A percentile compares a stretch with the other conserved stretches of the same genome.
These are phyloP conservation scores for Napeogenes sylphis DNA, from an alignment of 2,888 invertebrate genomes.

Conservation along the genomic window DNA sequence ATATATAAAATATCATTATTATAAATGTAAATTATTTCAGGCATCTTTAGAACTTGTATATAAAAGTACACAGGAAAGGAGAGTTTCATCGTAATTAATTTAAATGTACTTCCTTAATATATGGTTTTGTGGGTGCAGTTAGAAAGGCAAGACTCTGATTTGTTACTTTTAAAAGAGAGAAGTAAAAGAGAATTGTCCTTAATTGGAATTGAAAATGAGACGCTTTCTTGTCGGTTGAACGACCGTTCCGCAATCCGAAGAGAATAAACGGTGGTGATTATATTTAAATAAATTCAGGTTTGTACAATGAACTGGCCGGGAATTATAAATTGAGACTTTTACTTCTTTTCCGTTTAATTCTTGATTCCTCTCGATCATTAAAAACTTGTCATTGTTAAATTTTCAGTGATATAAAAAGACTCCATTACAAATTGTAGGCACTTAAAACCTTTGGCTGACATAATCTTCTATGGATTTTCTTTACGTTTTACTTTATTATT, in stretches of 20 bases:
- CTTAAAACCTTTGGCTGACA: no score
- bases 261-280: slow-evolving; percentile 74
- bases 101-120: slow-evolving; percentile 14
- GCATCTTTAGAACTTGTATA: no score
- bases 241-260: slow-evolving; percentile 63
- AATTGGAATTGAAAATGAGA: slow-evolving; percentile 76
- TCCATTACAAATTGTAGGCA: background rate
- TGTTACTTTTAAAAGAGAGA: slow-evolving; percentile 65
- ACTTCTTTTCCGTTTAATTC: slow-evolving; percentile 7
- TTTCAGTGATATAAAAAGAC: background rate
- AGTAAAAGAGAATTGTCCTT: slow-evolving; percentile 74
- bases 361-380: background rate
- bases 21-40: no score
- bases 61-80: background rate
- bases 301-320: slow-evolving; percentile 46
- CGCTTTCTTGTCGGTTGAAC: slow-evolving; percentile 70
- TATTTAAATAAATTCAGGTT: slow-evolving; percentile 70
- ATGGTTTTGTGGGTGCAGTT: slow-evolving; percentile 33
- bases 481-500: no score
- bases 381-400: background rate
- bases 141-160: slow-evolving; percentile 50
- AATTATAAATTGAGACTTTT: slow-evolving; percentile 27
- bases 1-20: no score
- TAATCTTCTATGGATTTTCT: no score
- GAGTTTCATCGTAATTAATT: slow-evolving; percentile 8